Evolutionary conservation across 2,888 invertebrate species (phyloP).

Genomic region (Lepidochrysops patricia): DNA sequence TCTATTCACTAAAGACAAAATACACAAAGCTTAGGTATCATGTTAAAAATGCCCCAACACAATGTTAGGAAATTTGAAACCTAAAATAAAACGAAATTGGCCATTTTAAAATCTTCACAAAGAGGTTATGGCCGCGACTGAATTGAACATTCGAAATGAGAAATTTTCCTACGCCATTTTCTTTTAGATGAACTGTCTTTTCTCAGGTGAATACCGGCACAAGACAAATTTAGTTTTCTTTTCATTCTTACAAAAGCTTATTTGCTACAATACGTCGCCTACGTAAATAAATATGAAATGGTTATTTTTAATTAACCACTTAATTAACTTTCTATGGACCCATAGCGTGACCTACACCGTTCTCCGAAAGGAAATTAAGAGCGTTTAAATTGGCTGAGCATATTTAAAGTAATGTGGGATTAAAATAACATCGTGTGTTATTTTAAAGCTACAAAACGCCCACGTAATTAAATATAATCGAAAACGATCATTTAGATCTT

Average conservation of each 20-base stretch:
- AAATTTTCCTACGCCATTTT: constrained; percentile 8
- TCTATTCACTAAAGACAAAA: background rate
- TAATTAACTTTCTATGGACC: background rate
- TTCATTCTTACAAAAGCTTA: background rate
- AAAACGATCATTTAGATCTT: background rate
- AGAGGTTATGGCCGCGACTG: background rate
- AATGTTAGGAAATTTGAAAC: background rate
- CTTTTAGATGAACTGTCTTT: constrained; percentile 7
- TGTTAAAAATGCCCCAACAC: background rate
- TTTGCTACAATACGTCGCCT: background rate
- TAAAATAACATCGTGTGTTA: constrained; percentile 2
- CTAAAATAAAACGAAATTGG: background rate
- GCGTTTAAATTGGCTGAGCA: background rate
- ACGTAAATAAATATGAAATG: background rate
- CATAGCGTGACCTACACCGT: constrained; percentile 2
- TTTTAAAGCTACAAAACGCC: background rate
- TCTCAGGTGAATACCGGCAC: constrained; percentile 5
- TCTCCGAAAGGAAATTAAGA: background rate
- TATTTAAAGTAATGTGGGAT: background rate
- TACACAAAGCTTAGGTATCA: background rate
- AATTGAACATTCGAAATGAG: constrained; percentile 3
- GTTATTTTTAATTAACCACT: background rate
- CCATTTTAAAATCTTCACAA: background rate
- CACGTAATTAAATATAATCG: background rate
- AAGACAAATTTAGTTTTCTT: background rate